Conservation (phyloP, 2,113 vertebrate genomes). For the Sprattus sprattus region DNA sequence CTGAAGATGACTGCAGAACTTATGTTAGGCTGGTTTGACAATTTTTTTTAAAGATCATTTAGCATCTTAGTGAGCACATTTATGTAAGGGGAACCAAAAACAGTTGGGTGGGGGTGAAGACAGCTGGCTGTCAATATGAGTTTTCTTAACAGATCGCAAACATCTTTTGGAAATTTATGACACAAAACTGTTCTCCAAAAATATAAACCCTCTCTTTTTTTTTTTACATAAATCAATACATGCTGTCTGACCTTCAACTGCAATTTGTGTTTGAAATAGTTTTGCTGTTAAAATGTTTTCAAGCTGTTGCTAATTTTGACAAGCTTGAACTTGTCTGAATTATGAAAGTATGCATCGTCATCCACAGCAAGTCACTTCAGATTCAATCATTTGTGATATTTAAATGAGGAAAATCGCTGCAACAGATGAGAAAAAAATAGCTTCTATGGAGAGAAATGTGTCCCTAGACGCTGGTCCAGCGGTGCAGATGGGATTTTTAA, state of each 20-base stretch:
- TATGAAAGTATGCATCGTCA: not conserved
- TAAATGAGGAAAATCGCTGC: too few relatives aligned
- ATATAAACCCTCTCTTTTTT: not conserved
- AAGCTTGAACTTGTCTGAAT: not conserved
- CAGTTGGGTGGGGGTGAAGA: not conserved
- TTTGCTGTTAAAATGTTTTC: not conserved
- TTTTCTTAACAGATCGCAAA: not conserved
- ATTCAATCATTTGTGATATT: not conserved
- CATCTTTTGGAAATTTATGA: not conserved
- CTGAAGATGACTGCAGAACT: not conserved
- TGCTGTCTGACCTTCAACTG: not conserved
- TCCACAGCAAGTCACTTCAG: not conserved
- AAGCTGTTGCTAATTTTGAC: not conserved
- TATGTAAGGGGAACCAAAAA: not conserved
- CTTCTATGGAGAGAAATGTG: not conserved
- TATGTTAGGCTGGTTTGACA: not conserved
- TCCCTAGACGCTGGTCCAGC: conserved; percentile 7
- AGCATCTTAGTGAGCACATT: not conserved
- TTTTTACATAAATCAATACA: not conserved
- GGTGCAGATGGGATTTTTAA: too few relatives aligned
- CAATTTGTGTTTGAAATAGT: not conserved
- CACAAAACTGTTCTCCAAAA: not conserved
- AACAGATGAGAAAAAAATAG: not conserved
- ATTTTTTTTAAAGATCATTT: not conserved
- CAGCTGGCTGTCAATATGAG: not conserved